Evolutionary conservation across 2,797 vertebrate genomes (phyloP).

Genomic region (Mus minutoides): DNA sequence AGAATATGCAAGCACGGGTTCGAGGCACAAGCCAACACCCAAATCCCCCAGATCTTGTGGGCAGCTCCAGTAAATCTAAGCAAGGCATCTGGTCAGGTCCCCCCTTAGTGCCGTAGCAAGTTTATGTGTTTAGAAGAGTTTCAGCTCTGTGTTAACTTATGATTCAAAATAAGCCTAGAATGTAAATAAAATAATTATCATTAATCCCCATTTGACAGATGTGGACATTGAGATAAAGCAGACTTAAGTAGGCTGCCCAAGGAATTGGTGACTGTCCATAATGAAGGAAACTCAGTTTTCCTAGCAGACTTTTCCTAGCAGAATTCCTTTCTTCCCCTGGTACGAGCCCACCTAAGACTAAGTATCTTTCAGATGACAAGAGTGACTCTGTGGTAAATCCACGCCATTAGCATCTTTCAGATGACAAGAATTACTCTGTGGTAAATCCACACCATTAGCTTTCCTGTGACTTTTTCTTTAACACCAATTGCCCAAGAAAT

Average conservation of each 20-base stretch:
- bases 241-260: not conserved
- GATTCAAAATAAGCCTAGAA: conserved; percentile 51
- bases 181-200: conserved; percentile 64
- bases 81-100: not conserved
- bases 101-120: not conserved
- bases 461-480: conserved; percentile 3
- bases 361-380: conserved; percentile 14
- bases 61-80: not conserved
- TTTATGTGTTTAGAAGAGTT: conserved; percentile 34
- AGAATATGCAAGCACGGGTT: not conserved
- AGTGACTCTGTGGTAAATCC: conserved; percentile 49
- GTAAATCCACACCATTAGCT: conserved; percentile 34
- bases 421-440: conserved; percentile 52
- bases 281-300: conserved; percentile 1
- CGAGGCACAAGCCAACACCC: not conserved
- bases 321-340: not conserved
- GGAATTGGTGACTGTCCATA: not conserved
- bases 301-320: not conserved
- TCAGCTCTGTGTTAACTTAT: not conserved
- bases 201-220: conserved; percentile 42
- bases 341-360: not conserved
- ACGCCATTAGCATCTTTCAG: conserved; percentile 7
- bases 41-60: not conserved
- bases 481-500: conserved; percentile 18
- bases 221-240: conserved; percentile 35